phyloP scores from a whole-genome alignment of 2,797 vertebrate genomes.

The Pangasius sanitwongsei region DNA sequence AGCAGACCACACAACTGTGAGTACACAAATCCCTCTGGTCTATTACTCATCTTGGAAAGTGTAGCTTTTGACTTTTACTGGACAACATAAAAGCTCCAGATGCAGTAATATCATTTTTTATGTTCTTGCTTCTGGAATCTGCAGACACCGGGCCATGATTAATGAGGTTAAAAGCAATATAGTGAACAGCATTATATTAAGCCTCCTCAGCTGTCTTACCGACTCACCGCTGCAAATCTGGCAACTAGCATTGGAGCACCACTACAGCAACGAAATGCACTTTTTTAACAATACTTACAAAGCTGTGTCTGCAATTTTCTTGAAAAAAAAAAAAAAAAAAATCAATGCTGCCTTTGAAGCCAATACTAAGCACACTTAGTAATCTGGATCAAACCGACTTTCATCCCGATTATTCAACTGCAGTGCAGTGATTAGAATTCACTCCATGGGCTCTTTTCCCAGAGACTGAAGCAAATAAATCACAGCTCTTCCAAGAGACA shows the following conservation, averaged over 20 bases:
- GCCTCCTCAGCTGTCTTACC: background rate
- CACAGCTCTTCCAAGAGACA: background rate
- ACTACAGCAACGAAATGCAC: background rate
- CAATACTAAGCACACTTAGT: constrained; percentile 17
- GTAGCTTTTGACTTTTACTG: constrained; percentile 35
- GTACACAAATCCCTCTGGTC: constrained; percentile 34
- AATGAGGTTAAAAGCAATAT: constrained; percentile 31
- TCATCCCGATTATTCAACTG: background rate
- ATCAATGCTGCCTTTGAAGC: constrained; percentile 19
- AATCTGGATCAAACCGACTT: constrained; percentile 1
- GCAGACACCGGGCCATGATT: constrained; percentile 48
- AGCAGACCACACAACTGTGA: constrained; percentile 46
- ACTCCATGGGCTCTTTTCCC: background rate
- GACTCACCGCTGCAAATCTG: background rate
- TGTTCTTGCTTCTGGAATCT: constrained; percentile 26
- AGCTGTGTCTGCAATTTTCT: background rate
- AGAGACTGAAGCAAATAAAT: constrained; percentile 23
- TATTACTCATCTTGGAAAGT: constrained; percentile 49
- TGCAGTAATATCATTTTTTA: constrained; percentile 45
- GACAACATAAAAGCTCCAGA: constrained; percentile 27
- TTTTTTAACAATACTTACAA: background rate
- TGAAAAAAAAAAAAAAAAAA: background rate
- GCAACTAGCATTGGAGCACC: background rate
- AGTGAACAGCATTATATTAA: background rate
- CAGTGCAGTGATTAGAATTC: constrained; percentile 10